A percentile compares a stretch with the other conserved stretches of the same genome.
These are phyloP conservation scores for Pterostichus niger DNA, from an alignment of 2,888 invertebrate genomes.

Conservation along the genomic window DNA sequence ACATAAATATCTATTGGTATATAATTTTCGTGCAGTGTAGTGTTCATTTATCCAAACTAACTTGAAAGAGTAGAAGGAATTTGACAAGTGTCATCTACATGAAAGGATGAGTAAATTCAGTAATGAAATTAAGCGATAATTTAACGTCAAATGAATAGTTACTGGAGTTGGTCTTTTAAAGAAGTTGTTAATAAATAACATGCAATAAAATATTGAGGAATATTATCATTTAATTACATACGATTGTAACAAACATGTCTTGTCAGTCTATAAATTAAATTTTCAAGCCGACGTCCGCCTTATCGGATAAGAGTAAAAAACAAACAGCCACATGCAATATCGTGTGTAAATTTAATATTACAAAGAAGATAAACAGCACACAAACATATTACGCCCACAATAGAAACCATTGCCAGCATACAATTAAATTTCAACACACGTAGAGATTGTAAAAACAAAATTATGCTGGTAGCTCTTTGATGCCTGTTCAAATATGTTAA, in stretches of 20 bases:
- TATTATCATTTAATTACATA: constrained; percentile 39
- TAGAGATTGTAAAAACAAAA: constrained; percentile 44
- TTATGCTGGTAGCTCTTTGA: constrained; percentile 52
- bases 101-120: no score
- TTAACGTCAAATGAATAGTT: no score
- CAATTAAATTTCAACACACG: constrained; percentile 50
- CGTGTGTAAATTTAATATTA: constrained; percentile 39
- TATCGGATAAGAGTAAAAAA: constrained; percentile 37
- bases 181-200: constrained; percentile 24
- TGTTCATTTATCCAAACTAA: no score
- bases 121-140: no score
- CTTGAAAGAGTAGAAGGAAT: no score
- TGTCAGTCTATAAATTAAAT: constrained; percentile 36
- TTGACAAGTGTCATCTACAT: no score
- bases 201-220: constrained; percentile 13
- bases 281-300: constrained; percentile 30
- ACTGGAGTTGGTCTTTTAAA: background rate
- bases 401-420: constrained; percentile 33
- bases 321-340: constrained; percentile 11
- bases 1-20: no score
- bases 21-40: no score
- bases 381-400: constrained; percentile 30
- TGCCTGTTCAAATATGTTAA: constrained; percentile 38
- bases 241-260: constrained; percentile 34
- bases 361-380: constrained; percentile 25